Conservation (phyloP, 2,888 invertebrate genomes). For the Parthenolecanium corni region DNA sequence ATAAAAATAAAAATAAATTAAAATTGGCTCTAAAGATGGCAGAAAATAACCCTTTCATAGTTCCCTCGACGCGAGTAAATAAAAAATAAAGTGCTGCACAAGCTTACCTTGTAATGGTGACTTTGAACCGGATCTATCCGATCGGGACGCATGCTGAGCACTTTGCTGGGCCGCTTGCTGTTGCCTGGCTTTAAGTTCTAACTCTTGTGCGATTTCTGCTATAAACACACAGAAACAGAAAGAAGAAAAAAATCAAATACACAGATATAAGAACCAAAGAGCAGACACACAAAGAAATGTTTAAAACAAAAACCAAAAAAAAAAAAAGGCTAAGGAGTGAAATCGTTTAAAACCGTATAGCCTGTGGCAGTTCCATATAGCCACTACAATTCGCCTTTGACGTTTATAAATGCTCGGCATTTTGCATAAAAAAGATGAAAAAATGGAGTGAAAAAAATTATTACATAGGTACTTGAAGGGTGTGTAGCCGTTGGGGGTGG, state of each 20-base stretch:
- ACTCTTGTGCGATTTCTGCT: conserved; percentile 74
- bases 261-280: not conserved
- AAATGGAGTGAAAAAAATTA: not conserved
- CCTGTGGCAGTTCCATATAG: not conserved
- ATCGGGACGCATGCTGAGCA: conserved; percentile 32
- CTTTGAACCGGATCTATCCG: conserved; percentile 32
- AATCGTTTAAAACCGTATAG: not conserved
- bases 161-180: conserved; percentile 33
- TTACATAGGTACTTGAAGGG: too few species aligned
- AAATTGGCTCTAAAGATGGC: too few species aligned
- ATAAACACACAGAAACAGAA: conserved; percentile 38
- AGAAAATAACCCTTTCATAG: too few species aligned
- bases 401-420: conserved; percentile 24
- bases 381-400: not conserved
- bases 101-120: conserved; percentile 27
- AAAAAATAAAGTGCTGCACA: not conserved
- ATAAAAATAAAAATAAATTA: not conserved
- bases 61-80: too few species aligned
- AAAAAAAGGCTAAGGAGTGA: not conserved
- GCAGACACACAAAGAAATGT: not conserved
- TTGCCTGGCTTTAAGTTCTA: conserved; percentile 66
- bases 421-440: conserved; percentile 24
- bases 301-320: not conserved
- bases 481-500: too few species aligned
- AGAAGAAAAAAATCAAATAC: conserved; percentile 1